Evolutionary conservation across 1,140 invertebrate genomes (phyloP).

Genomic region (Liolophura sinensis): DNA sequence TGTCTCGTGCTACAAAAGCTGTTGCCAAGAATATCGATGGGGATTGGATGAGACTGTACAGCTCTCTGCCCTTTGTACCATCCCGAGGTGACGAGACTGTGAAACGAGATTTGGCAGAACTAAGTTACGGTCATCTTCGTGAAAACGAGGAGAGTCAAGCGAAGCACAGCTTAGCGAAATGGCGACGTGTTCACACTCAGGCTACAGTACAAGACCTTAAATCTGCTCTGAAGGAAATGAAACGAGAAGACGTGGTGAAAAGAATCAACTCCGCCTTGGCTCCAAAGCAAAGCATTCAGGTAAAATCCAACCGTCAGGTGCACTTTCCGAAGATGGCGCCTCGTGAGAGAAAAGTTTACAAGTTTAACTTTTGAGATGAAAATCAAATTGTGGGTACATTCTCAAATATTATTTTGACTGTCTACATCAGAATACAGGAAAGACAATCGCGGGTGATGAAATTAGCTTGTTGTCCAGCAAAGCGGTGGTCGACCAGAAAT

Average conservation of each 20-base stretch:
- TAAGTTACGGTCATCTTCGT: conserved; percentile 37
- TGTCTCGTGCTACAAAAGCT: conserved; percentile 32
- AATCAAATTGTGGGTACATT: too few species aligned
- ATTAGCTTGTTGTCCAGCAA: too few species aligned
- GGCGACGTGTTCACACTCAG: conserved; percentile 48
- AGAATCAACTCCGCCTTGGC: conserved; percentile 24
- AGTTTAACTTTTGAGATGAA: too few species aligned
- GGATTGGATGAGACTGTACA: conserved; percentile 49
- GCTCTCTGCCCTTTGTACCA: conserved; percentile 47
- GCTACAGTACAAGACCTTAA: conserved; percentile 44
- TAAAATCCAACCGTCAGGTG: too few species aligned
- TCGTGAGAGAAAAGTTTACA: too few species aligned
- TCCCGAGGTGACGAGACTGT: conserved; percentile 43
- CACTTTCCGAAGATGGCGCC: too few species aligned
- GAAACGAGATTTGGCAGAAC: conserved; percentile 44
- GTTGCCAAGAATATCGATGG: conserved; percentile 38
- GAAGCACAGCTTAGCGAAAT: conserved; percentile 31
- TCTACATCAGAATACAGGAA: too few species aligned
- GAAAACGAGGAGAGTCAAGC: conserved; percentile 36
- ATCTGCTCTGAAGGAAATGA: conserved; percentile 32
- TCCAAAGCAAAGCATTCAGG: background rate
- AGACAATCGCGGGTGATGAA: too few species aligned
- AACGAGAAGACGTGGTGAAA: conserved; percentile 42
- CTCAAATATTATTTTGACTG: too few species aligned
- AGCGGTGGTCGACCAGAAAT: too few species aligned